Base-by-base conservation (phyloP, 2,888 invertebrate species). In the Aelia acuminata region DNA sequence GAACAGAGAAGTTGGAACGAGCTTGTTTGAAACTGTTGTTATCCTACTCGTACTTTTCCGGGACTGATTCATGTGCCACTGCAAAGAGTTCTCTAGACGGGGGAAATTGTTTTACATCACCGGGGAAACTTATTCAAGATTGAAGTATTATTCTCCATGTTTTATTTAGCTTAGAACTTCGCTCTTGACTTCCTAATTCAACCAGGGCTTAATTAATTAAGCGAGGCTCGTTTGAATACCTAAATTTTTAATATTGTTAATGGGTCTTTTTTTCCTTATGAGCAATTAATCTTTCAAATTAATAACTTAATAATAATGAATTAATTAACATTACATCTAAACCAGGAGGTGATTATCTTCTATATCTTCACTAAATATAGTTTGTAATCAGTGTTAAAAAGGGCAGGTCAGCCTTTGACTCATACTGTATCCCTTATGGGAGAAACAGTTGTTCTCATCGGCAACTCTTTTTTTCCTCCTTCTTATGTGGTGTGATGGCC, bases 21-120 rank as follows among this genome's bases (percentile, higher is more conserved):
- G 63, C 63, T 63, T 63, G 63, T 63, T 63, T 63, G 31, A 63
- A 63, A 63, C 31, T 63, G 63, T 57, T 57, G 63, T 57, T 57
- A 26, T 63, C 63, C 10, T 4, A 3, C 63, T 63, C 31, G 63
- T 63, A 35, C 63, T 63, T 63, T 35, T 31, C 7, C 63, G 7
- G 18, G 31, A 18, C 63, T 31, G 63, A 63, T 63, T 63, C 63
- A 63, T 63, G 13, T 35, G 31, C 31, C 31, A 35, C 31, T 35
- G 63, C 35, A 31, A 63, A 35, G 63, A 35, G 35, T 35, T 63
- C 18, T 15, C 35, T n/a, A 43, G 31, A 35, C 31, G 1, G 5
- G n/a, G 63, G 31, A 63, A 63, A 63, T 63, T 63, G 63, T 63
- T 63, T 63, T 31, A 63, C 57, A 57, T 57, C 57, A 57, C 63